These are phyloP conservation scores for Raja brachyura DNA, from an alignment of 2,113 vertebrate species.

Conservation along the genomic window DNA sequence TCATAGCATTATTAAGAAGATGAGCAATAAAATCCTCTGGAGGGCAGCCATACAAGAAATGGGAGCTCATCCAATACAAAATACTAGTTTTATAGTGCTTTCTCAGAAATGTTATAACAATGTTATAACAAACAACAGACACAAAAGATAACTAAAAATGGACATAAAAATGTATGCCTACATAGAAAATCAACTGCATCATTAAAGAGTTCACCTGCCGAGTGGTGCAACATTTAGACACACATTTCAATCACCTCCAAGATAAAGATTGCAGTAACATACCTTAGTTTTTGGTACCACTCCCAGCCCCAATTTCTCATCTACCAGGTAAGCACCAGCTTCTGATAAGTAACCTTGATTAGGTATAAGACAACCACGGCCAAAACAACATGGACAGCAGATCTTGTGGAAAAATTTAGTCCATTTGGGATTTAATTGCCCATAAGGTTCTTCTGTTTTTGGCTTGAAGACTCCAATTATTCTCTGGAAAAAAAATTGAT, in stretches of 20 bases:
- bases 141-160: background rate
- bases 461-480: slow-evolving; percentile 93
- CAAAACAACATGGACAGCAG: slow-evolving; percentile 96
- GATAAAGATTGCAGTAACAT: slow-evolving; percentile 38
- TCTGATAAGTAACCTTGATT: slow-evolving; percentile 98
- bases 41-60: background rate
- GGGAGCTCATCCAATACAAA: background rate
- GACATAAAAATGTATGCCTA: background rate
- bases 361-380: slow-evolving; percentile 86
- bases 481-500: slow-evolving; percentile 58
- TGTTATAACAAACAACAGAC: background rate
- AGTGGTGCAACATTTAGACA: background rate
- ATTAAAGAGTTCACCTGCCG: background rate
- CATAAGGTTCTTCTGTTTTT: slow-evolving; percentile 97
- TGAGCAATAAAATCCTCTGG: background rate
- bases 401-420: slow-evolving; percentile 98
- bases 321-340: slow-evolving; percentile 84
- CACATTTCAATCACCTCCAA: background rate
- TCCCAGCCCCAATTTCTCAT: slow-evolving; percentile 79
- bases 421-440: slow-evolving; percentile 97
- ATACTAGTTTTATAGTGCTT: background rate
- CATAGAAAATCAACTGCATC: background rate
- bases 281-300: slow-evolving; percentile 97
- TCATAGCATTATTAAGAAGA: background rate
- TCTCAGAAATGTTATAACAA: background rate